phyloP scores from a whole-genome alignment of 2,113 vertebrate species.

The Rhea americana region DNA sequence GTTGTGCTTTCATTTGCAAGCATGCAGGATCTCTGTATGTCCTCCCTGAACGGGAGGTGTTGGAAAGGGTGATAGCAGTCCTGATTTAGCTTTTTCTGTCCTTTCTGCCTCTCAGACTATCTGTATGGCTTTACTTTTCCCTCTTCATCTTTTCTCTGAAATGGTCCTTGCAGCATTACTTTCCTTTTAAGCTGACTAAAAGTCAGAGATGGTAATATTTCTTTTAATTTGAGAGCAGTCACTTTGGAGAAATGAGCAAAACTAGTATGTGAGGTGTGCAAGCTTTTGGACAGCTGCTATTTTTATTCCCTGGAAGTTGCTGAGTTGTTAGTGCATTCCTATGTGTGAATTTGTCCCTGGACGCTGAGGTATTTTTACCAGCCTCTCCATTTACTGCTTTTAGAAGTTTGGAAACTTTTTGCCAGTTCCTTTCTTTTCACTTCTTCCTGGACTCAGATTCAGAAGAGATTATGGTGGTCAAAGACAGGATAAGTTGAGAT shows the following conservation, averaged over 20 bases:
- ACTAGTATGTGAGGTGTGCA: background rate
- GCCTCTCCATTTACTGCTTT: background rate
- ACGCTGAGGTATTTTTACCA: background rate
- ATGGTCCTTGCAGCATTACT: background rate
- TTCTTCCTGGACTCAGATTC: background rate
- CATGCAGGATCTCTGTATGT: background rate
- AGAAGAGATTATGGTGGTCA: background rate
- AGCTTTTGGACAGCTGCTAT: background rate
- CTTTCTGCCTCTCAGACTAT: background rate
- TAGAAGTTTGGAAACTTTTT: background rate
- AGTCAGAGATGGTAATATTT: fast-evolving
- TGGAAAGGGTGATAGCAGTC: background rate
- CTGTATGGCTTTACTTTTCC: background rate
- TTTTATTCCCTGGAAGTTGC: background rate
- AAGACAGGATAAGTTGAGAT: background rate
- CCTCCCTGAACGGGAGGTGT: background rate
- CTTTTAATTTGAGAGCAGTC: background rate
- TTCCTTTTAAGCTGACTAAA: background rate
- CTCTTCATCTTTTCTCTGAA: background rate
- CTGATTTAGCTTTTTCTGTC: background rate
- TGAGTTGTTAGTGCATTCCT: background rate
- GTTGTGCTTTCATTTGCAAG: background rate
- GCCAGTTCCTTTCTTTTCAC: background rate
- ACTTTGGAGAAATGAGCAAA: background rate
- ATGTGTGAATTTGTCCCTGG: background rate